Base-by-base conservation (phyloP, 2,797 vertebrate species). In the Coendou prehensilis region DNA sequence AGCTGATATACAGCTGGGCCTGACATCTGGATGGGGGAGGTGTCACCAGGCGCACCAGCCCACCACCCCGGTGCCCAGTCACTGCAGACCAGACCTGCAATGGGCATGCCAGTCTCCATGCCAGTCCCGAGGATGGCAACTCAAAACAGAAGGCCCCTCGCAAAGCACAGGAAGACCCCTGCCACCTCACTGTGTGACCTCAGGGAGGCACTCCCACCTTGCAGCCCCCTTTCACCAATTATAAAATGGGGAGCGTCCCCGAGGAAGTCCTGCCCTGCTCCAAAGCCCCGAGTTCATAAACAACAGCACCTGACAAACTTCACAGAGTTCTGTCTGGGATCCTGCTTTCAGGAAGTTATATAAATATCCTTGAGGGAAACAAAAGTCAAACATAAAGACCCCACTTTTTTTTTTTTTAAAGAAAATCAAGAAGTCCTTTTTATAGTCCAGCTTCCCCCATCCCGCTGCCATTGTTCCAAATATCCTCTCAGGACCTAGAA, bases 361-460 rank as follows among this genome's bases (percentile, higher is more conserved):
- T 81, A 98, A 98, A 98, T 95, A 98, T 96, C 97, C 97, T 97
- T 93, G 71, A 28, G 91, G 91, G 50, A 97, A 97, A 98, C 97
- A 98, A 95, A 97, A 96, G 94, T 94, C 95, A 93, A 97, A 78
- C 76, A 50, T 95, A 76, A 87, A 93, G 92, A 81, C 67, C 85
- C n/a, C 7, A 73, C 79, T 92, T 94, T 89, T 75, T n/a, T 67
- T 69, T 33, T 33, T 93, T 93, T 85, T 95, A 81, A 91, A 94
- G 86, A 93, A 82, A 94, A 78, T 95, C 76, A 91, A 97, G 81
- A 95, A 96, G 91, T 61, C 87, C 93, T 97, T 96, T 97, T 94
- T 87, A 96, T 78, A 97, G 93, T 92, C 57, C n/a, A 80, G 15
- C 95, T 96, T 96, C 96, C 96, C 95, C 89, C 76, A 86, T 91